Base-by-base conservation (phyloP, 1,140 invertebrate species). In the Drosophila bipectinata region DNA sequence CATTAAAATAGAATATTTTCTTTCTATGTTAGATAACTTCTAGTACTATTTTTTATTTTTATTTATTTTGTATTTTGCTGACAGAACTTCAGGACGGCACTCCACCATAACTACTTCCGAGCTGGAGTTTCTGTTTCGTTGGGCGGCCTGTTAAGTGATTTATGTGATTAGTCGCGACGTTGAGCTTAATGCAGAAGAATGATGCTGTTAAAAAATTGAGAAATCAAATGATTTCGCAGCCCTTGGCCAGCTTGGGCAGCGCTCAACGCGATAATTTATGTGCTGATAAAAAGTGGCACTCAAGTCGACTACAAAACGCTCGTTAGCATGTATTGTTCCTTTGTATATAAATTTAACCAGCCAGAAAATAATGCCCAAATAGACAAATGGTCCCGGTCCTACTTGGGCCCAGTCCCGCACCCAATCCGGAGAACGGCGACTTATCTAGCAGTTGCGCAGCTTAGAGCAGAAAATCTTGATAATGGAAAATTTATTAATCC, bases 401-500 rank as follows among this genome's bases (percentile, higher is more conserved):
- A 32, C 26, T 28, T 28, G 44, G 53, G 44, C 26, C 52, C 61
- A 39, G 26, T 7, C 14, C 24, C 21, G 14, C 8, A 5, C 15
- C 32, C n/a, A 41, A 18, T 21, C 15, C 37, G 51, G 30, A 34
- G 21, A 30, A 34, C 44, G 41, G 44, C 15, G 49, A 72, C 69
- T 75, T 87, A 81, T 81, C 75, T 56, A 49, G 56, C 72, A 66
- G 78, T 68, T 77, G 69, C 54, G 61, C 60, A 71, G 63, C 78
- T 74, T 32, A 55, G 49, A 58, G 63, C 67, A 66, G 56, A 62
- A 78, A 83, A 88, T 88, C 83, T 88, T 88, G 83, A 88, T 88
- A 88, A 81, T 69, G 85, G 79, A 71, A 79, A 88, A 88, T 88
- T 88, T 88, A 88, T 88, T 88, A 88, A 88, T 88, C 85, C 83